A percentile compares a stretch with the other conserved stretches of the same genome.
phyloP scores from a whole-genome alignment of 1,140 invertebrate genomes.

The Trachymyrmex septentrionalis region DNA sequence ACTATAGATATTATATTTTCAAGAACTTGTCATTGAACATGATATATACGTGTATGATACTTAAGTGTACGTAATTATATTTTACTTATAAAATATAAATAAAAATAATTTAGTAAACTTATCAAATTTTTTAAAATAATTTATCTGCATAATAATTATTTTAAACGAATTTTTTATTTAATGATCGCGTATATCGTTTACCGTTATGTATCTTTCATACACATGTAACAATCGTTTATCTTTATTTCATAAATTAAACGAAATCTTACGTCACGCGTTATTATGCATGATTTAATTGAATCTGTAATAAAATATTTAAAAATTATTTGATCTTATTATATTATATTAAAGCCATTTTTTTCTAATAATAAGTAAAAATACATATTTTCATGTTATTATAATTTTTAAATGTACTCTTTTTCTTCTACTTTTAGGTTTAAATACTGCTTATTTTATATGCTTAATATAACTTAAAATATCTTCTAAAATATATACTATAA shows the following conservation, averaged over 20 bases:
- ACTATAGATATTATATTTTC: no score
- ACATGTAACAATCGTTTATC: conserved; percentile 16
- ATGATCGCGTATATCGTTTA: conserved; percentile 50
- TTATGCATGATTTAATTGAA: not conserved
- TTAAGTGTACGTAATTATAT: not conserved
- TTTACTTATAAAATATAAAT: conserved; percentile 7
- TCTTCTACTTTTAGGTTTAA: no score
- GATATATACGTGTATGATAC: not conserved
- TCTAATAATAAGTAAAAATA: no score
- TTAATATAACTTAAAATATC: not conserved
- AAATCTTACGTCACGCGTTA: not conserved
- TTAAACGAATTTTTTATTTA: no score
- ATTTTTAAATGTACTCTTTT: no score
- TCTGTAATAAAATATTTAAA: no score
- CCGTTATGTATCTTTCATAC: not conserved
- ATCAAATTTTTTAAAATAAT: not conserved
- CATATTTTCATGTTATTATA: no score
- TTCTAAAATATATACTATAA: not conserved
- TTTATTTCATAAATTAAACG: not conserved
- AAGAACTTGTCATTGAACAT: not conserved
- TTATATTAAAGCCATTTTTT: no score
- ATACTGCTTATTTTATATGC: no score
- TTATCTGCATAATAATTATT: not conserved
- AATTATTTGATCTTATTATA: no score
- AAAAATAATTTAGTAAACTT: not conserved